Evolutionary conservation across 2,888 invertebrate species (phyloP), one percentile per base, ranked within the genome.

Genomic region (Oxytorus armatus): DNA sequence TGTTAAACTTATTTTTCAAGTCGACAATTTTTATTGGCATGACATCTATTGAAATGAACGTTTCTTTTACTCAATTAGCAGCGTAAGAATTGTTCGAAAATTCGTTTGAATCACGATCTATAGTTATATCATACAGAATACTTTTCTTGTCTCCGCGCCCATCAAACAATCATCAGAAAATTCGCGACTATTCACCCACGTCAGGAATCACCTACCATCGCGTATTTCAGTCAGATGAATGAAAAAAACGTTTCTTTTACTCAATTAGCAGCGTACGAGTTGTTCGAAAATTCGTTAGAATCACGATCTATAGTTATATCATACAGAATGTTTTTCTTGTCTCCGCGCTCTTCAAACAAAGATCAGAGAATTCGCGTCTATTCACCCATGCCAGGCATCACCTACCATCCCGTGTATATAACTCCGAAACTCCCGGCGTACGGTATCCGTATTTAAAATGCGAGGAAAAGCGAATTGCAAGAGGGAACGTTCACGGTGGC

Each of bases 401-500:
- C 44, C 33, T 57, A 55, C 16, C 25, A 53, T 29, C 33, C 5
- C 57, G 16, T 11, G 39, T 39, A 57, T 36, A 5, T 57, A 33
- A 14, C 29, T 53, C 57, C 16, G n/a, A 29, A 53, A 23, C 57
- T 57, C 57, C 16, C n/a, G 11, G 33, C 51, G 55, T 68, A 69
- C 61, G 18, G 8, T 59, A 70, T 59, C 47, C 49, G 59, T 70
- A 49, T 57, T 59, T 49, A 49, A 14, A 55, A 33, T 49, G 66
- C 47, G 21, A 47, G 65, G 47, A 47, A 65, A 18, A 55, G 55
- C 65, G 74, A 74, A 74, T 66, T 73, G 63, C 23, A 47, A n/a
- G 25, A 21, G 47, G n/a, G 59, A 63, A 63, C 59, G 57, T 59
- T 49, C 49, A 55, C 65, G 55, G 65, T 74, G 75, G 75, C 75